These are phyloP conservation scores for Cylindroiulus punctatus DNA, from an alignment of 2,888 invertebrate species.

Conservation along the genomic window DNA sequence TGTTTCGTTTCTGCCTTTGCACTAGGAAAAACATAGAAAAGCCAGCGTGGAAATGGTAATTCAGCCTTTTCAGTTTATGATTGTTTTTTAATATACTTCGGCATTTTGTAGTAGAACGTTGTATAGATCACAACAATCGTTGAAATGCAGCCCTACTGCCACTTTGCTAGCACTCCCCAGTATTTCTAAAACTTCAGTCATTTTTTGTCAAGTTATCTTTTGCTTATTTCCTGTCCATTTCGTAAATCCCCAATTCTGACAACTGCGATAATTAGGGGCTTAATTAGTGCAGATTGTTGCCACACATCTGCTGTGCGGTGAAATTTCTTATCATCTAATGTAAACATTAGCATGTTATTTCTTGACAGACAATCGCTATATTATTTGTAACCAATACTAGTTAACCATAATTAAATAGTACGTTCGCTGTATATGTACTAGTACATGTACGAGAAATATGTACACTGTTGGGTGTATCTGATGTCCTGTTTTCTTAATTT, in stretches of 20 bases:
- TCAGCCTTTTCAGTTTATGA: constrained; percentile 11
- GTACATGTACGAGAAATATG: too few species aligned
- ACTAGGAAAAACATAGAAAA: background rate
- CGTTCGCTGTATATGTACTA: background rate
- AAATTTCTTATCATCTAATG: background rate
- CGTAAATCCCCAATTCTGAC: background rate
- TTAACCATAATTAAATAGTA: background rate
- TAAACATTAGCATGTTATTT: background rate
- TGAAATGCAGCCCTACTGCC: background rate
- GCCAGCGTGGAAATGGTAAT: constrained; percentile 25
- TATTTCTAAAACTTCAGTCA: constrained; percentile 1
- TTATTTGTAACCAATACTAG: background rate
- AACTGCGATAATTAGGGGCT: background rate
- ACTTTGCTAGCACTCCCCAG: background rate
- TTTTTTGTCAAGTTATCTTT: background rate
- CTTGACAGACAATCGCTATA: background rate
- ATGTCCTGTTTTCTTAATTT: constrained; percentile 61
- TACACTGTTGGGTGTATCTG: background rate
- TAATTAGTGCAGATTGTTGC: background rate
- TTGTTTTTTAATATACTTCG: background rate
- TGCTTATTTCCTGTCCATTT: background rate
- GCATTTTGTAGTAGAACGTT: background rate
- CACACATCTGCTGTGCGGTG: background rate
- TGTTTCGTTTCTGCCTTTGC: constrained; percentile 7
- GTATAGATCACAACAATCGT: background rate